phyloP scores from a whole-genome alignment of 2,888 invertebrate genomes.

The Branchellion lobata region DNA sequence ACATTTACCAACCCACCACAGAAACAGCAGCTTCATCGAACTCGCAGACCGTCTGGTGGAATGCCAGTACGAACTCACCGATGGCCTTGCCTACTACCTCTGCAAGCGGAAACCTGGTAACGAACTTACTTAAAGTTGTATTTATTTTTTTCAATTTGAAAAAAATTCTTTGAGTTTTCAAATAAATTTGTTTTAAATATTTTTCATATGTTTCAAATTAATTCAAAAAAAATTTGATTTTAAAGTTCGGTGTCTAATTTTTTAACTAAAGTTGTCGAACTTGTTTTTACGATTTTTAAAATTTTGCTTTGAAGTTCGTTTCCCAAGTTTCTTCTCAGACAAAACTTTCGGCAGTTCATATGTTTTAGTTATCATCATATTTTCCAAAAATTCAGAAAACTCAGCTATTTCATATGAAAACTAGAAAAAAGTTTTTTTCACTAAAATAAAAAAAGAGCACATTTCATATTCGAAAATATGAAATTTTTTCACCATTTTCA shows the following conservation, averaged over 20 bases:
- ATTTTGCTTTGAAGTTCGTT: too few species aligned
- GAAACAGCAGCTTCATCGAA: conserved; percentile 73
- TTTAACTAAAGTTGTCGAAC: too few species aligned
- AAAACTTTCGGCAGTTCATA: too few species aligned
- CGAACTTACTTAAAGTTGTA: neutral
- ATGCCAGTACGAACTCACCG: conserved; percentile 89
- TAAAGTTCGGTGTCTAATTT: neutral
- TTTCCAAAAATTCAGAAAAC: too few species aligned
- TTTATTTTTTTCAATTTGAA: neutral
- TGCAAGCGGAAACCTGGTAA: conserved; percentile 78
- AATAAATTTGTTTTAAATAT: neutral
- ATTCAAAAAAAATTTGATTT: neutral
- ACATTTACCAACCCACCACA: neutral
- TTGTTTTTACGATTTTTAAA: too few species aligned
- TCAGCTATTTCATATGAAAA: too few species aligned
- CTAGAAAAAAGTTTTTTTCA: too few species aligned
- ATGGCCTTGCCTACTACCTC: conserved; percentile 84
- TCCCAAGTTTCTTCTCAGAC: too few species aligned
- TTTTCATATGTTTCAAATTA: neutral
- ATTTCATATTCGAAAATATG: too few species aligned
- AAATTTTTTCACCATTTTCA: too few species aligned
- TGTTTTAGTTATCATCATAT: too few species aligned
- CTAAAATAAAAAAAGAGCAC: too few species aligned
- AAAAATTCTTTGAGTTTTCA: neutral
- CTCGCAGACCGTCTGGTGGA: conserved; percentile 80